A percentile compares a stretch with the other conserved stretches of the same genome.
phyloP scores from a whole-genome alignment of 2,113 vertebrate genomes.

The Pteropus alecto region DNA sequence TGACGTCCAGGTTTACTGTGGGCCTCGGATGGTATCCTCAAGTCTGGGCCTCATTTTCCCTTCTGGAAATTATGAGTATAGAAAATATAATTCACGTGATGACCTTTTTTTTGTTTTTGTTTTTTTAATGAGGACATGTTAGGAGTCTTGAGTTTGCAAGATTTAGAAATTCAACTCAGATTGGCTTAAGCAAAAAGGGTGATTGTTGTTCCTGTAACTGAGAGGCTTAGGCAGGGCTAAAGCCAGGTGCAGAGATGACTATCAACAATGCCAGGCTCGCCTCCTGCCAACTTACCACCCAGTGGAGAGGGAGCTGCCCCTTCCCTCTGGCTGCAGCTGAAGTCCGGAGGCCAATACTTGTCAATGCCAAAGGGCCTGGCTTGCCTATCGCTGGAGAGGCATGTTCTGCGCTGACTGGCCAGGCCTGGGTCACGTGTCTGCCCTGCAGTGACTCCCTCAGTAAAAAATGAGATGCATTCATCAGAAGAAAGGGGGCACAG shows the following conservation, averaged over 20 bases:
- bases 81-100: background rate
- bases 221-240: background rate
- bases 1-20: background rate
- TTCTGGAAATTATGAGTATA: background rate
- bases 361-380: background rate
- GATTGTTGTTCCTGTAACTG: background rate
- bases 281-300: background rate
- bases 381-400: background rate
- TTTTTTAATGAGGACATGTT: background rate
- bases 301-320: background rate
- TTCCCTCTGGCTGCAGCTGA: background rate
- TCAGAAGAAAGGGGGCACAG: background rate
- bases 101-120: background rate
- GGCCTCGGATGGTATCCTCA: background rate
- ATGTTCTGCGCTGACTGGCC: background rate
- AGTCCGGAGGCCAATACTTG: background rate
- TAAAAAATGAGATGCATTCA: background rate
- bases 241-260: background rate
- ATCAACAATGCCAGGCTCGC: fast-evolving
- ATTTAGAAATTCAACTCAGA: background rate
- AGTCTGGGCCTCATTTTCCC: background rate
- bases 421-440: background rate
- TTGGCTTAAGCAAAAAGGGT: background rate
- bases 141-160: background rate
- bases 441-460: background rate